A percentile compares a stretch with the other conserved stretches of the same genome.
Evolutionary conservation across 1,140 invertebrate genomes (phyloP).

Genomic region (Mya arenaria): DNA sequence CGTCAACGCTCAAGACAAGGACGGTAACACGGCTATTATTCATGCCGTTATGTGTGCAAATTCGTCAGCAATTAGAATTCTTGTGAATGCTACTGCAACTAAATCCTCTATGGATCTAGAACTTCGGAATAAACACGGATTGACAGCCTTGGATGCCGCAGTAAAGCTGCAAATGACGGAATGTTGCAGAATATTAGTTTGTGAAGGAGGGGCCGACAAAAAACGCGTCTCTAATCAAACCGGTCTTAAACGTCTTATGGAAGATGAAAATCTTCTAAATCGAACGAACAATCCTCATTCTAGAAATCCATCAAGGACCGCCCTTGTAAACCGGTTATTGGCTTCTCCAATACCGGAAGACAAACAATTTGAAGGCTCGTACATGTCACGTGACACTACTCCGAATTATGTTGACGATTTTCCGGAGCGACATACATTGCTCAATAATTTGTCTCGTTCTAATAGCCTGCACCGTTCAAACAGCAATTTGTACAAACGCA

Average conservation of each 20-base stretch:
- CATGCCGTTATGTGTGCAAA: constrained; percentile 46
- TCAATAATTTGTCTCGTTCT: constrained; percentile 11
- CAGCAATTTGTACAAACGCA: constrained; percentile 43
- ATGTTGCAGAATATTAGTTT: constrained; percentile 53
- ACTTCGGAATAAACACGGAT: constrained; percentile 21
- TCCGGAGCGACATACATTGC: neutral
- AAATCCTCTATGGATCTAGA: constrained; percentile 30
- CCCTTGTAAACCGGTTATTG: constrained; percentile 21
- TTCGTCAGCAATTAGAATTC: constrained; percentile 25
- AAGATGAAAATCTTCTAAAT: constrained; percentile 36
- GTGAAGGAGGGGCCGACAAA: constrained; percentile 49
- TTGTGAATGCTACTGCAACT: constrained; percentile 21
- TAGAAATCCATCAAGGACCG: constrained; percentile 16
- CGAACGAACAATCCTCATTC: constrained; percentile 42
- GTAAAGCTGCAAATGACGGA: constrained; percentile 47
- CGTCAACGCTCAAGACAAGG: constrained; percentile 16
- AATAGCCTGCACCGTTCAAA: constrained; percentile 43
- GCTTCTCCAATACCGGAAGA: constrained; percentile 46
- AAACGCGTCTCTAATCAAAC: constrained; percentile 54
- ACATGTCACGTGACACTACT: constrained; percentile 53
- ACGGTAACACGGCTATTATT: constrained; percentile 44
- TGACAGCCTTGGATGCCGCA: constrained; percentile 43
- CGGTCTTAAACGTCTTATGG: constrained; percentile 31
- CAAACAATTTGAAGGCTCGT: constrained; percentile 41
- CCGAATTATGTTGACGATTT: constrained; percentile 41